Base-by-base conservation (phyloP, 1,140 invertebrate species). In the Branchinecta lynchi region DNA sequence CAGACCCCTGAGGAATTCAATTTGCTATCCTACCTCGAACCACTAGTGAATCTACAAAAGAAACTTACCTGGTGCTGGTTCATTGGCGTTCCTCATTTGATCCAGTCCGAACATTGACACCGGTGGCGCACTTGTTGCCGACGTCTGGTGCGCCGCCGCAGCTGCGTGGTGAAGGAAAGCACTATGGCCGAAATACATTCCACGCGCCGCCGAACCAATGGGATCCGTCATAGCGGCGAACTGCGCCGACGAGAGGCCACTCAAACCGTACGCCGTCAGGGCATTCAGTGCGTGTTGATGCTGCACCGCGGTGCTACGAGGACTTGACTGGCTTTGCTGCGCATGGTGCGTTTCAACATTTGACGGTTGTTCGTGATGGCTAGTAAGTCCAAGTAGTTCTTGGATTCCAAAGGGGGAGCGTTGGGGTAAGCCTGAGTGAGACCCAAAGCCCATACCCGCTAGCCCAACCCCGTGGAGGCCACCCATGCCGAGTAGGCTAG, bases 321-420 rank as follows among this genome's bases (percentile, higher is more conserved):
- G 44, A 17, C 46, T 68, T 69, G 76, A 76, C 79, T n/a, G 5
- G 20, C 44, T 43, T 17, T 70, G 69, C 12, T 43, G 32, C 8
- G 44, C n/a, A 60, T 66, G 66, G 72, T 17, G 43, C 21, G 66
- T 21, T 17, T 70, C 66, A 44, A 8, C 15, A 32, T 70, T 43
- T 66, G 65, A 65, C 21, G 44, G 44, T 12, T n/a, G 32, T 21
- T 71, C 17, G 15, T 71, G 69, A 10, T 71, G 72, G 66, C 86
- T 86, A 65, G 65, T 69, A 46, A 93, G 79, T 0, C 90, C 90
- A 74, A 93, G 81, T 73, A 93, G 82, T 81, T 94, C 90, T 78
- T 94, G 90, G 76, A 93, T 93, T 73, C 89, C 91, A 80, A 93
- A 94, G 17, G 90, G 90, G 72, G 89, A 91, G 74, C 90, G 82